phyloP scores from a whole-genome alignment of 2,113 vertebrate genomes.

The Salminus brasiliensis region DNA sequence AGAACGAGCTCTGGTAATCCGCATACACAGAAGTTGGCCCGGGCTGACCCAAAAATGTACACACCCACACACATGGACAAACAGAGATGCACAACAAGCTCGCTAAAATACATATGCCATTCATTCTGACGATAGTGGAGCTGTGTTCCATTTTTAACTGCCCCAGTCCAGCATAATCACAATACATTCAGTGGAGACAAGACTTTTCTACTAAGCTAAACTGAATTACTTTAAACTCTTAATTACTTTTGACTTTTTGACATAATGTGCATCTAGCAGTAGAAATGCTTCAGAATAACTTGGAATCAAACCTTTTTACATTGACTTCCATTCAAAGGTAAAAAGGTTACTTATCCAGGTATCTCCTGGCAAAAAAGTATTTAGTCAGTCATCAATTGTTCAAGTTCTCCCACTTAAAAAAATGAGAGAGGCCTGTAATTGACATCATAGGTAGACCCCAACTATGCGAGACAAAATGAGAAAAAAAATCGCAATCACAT shows the following conservation, averaged over 20 bases:
- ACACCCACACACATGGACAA: neutral
- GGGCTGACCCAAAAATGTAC: slow-evolving; percentile 13
- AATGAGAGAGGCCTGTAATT: too few species aligned
- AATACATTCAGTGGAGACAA: neutral
- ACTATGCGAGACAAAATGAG: too few species aligned
- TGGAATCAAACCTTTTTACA: too few species aligned
- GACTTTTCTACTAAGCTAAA: neutral
- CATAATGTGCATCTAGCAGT: too few species aligned
- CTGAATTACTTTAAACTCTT: neutral
- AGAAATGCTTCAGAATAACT: too few species aligned
- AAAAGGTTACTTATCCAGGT: too few species aligned
- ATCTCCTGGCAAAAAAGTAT: too few species aligned
- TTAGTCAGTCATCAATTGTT: too few species aligned
- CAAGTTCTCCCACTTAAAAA: too few species aligned
- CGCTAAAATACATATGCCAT: neutral
- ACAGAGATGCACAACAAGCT: neutral
- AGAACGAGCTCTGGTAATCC: slow-evolving; percentile 36
- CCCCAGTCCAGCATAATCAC: neutral
- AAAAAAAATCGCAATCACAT: too few species aligned
- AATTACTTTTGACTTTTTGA: neutral
- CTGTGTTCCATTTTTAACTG: neutral
- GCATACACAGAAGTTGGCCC: slow-evolving; percentile 26
- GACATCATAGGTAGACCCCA: too few species aligned
- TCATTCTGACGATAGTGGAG: neutral
- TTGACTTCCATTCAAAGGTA: too few species aligned